Evolutionary conservation across 2,888 invertebrate species (phyloP).

Genomic region (Meandrusa payeni): DNA sequence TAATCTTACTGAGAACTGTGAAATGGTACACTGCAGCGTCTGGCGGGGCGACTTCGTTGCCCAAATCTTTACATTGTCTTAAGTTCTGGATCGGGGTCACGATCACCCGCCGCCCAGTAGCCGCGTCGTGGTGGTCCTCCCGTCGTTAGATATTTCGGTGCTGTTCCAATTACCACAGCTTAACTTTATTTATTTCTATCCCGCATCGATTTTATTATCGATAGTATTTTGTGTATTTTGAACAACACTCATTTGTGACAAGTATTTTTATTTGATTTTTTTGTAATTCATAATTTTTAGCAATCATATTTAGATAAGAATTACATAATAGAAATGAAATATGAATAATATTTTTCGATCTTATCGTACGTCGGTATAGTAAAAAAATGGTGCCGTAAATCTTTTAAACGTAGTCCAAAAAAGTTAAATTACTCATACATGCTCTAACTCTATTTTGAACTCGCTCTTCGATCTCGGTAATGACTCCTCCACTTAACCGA

Average conservation of each 20-base stretch:
- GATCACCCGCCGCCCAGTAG: conserved; percentile 35
- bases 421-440: too few species aligned
- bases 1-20: conserved; percentile 62
- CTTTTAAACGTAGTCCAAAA: too few species aligned
- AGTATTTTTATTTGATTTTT: too few species aligned
- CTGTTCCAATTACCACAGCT: conserved; percentile 47
- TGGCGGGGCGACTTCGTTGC: conserved; percentile 36
- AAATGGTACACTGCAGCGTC: conserved; percentile 58
- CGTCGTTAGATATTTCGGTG: conserved; percentile 39
- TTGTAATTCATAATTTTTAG: conserved; percentile 9
- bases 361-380: too few species aligned
- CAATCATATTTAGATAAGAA: too few species aligned
- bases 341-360: too few species aligned
- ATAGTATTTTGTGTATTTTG: not conserved
- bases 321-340: too few species aligned
- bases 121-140: conserved; percentile 60
- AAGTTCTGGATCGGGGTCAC: conserved; percentile 39
- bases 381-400: too few species aligned
- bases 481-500: too few species aligned
- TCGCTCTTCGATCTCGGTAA: too few species aligned
- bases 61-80: conserved; percentile 36
- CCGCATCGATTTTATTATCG: conserved; percentile 54
- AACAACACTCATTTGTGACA: too few species aligned
- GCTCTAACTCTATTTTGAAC: too few species aligned
- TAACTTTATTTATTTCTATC: conserved; percentile 41